These are phyloP conservation scores for Palythoa grandiflora DNA, from an alignment of 92 coral and sea anemone species.

Conservation along the genomic window DNA sequence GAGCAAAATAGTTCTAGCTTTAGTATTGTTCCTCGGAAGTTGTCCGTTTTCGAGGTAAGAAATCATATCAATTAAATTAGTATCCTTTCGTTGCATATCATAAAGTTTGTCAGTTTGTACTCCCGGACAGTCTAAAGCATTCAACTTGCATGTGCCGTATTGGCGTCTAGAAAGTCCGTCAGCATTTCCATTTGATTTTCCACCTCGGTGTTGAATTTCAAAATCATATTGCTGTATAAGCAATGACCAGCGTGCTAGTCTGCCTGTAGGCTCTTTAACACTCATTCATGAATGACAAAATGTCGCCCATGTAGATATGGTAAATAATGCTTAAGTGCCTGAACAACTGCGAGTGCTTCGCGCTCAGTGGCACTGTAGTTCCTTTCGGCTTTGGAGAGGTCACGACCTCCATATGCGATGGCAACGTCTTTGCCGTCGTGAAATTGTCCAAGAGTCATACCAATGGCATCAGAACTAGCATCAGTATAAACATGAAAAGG, in stretches of 20 bases:
- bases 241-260: slow-evolving; percentile 60
- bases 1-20: neutral
- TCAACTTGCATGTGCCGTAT: neutral
- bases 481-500: slow-evolving; percentile 55
- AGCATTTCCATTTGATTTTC: neutral
- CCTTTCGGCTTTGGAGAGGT: slow-evolving; percentile 51
- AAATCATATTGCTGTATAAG: slow-evolving; percentile 62
- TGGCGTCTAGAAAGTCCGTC: neutral
- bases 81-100: slow-evolving; percentile 36
- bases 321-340: slow-evolving; percentile 46
- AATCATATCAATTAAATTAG: slow-evolving; percentile 34
- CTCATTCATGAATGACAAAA: slow-evolving; percentile 15
- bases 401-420: too few species aligned
- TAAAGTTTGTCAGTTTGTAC: slow-evolving; percentile 6
- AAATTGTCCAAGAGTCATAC: slow-evolving; percentile 55
- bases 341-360: slow-evolving; percentile 61
- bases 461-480: slow-evolving; percentile 64
- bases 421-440: slow-evolving; percentile 49
- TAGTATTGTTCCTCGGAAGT: slow-evolving; percentile 26
- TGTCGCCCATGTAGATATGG: slow-evolving; percentile 48
- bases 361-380: slow-evolving; percentile 27
- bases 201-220: neutral
- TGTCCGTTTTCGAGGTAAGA: slow-evolving; percentile 42
- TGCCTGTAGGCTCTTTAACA: slow-evolving; percentile 42
- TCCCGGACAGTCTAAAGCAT: slow-evolving; percentile 18